Evolutionary conservation across 2,113 vertebrate species (phyloP).

Genomic region (Antechinus stuartii): DNA sequence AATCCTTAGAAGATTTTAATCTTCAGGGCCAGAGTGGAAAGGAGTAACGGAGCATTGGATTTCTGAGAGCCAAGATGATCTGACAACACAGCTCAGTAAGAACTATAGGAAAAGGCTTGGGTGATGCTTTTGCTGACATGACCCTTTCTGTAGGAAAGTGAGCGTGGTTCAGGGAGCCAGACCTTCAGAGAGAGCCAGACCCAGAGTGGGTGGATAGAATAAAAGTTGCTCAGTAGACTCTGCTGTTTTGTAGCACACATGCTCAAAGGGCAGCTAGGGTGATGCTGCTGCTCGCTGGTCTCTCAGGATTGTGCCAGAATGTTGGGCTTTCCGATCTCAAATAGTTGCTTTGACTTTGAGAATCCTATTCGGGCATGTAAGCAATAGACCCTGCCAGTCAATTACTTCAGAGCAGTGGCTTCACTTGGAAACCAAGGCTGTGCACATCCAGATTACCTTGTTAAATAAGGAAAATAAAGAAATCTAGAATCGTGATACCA

Average conservation of each 20-base stretch:
- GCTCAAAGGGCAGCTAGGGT: neutral
- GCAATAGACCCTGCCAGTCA: neutral
- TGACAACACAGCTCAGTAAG: neutral
- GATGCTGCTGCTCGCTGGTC: neutral
- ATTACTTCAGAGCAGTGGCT: neutral
- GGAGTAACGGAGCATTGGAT: neutral
- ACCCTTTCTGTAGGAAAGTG: neutral
- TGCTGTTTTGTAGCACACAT: neutral
- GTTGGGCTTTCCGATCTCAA: too few relatives aligned
- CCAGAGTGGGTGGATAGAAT: neutral
- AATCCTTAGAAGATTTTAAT: neutral
- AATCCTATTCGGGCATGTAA: neutral
- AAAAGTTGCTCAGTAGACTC: neutral
- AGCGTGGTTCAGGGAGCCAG: neutral
- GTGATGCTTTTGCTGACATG: neutral
- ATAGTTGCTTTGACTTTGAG: neutral
- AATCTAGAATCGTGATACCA: neutral
- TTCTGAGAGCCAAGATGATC: neutral
- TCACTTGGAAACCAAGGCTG: too few relatives aligned
- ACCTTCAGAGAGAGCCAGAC: neutral
- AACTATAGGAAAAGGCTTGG: neutral
- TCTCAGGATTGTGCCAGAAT: neutral
- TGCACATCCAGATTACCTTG: too few relatives aligned
- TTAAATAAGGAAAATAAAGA: neutral
- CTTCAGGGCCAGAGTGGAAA: neutral